These are phyloP conservation scores for Perca flavescens DNA, from an alignment of 2,113 vertebrate species.

Conservation along the genomic window DNA sequence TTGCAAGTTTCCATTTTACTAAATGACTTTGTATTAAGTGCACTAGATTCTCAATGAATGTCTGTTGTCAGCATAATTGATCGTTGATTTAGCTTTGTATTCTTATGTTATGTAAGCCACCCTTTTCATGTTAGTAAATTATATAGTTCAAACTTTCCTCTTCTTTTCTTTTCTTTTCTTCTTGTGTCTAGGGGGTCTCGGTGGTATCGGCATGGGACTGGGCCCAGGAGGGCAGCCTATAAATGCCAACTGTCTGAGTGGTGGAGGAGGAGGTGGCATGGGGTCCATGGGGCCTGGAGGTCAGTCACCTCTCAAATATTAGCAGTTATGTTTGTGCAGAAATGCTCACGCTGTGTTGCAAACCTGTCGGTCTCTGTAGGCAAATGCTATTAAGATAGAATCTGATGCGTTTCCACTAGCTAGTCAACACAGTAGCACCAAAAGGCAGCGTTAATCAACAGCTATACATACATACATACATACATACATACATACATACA, in stretches of 20 bases:
- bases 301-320: slow-evolving; percentile 68
- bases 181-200: slow-evolving; percentile 89
- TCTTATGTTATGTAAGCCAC: not conserved
- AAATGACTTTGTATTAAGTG: not conserved
- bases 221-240: slow-evolving; percentile 98
- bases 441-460: not conserved
- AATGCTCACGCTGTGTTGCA: not conserved
- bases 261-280: slow-evolving; percentile 88
- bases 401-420: not conserved
- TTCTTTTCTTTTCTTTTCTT: too few relatives aligned
- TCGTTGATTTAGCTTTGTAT: not conserved
- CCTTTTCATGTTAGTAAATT: not conserved
- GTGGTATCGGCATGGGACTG: slow-evolving; percentile 97
- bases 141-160: not conserved
- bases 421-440: not conserved
- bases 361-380: not conserved
- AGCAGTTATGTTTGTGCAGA: not conserved
- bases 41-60: not conserved
- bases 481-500: too few relatives aligned
- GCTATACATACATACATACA: too few relatives aligned
- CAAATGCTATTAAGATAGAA: not conserved
- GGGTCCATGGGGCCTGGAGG: slow-evolving; percentile 92
- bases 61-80: not conserved
- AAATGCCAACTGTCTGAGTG: slow-evolving; percentile 90
- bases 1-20: not conserved